phyloP scores from a whole-genome alignment of 2,888 invertebrate species.

The Panopea generosa region DNA sequence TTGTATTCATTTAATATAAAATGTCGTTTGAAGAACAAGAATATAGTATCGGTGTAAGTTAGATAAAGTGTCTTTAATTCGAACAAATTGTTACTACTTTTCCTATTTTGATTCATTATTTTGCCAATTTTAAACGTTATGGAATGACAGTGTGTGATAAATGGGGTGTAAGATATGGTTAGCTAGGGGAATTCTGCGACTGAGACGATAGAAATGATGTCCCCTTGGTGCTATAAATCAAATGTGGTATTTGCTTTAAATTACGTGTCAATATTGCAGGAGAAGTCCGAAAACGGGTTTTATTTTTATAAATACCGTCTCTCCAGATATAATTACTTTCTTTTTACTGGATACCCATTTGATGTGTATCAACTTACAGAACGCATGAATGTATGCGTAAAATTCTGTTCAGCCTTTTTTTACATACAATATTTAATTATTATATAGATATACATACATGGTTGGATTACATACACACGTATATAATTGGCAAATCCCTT shows the following conservation, averaged over 20 bases:
- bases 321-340: background rate
- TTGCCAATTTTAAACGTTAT: slow-evolving; percentile 65
- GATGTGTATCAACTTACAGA: no score
- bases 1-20: no score
- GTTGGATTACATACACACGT: no score
- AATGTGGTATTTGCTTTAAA: slow-evolving; percentile 67
- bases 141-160: slow-evolving; percentile 58
- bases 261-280: slow-evolving; percentile 62
- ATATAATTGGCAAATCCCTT: no score
- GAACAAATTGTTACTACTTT: slow-evolving; percentile 41
- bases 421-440: no score
- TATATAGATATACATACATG: no score
- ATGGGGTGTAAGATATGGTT: slow-evolving; percentile 36
- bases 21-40: no score
- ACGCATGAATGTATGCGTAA: no score
- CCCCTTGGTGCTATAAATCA: slow-evolving; percentile 64
- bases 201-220: slow-evolving; percentile 60
- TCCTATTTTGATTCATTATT: slow-evolving; percentile 62
- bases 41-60: background rate
- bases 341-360: no score
- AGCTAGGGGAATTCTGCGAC: slow-evolving; percentile 42
- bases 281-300: background rate
- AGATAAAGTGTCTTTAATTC: slow-evolving; percentile 24
- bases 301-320: background rate
- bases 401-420: no score